A percentile compares a stretch with the other conserved stretches of the same genome.
These are phyloP conservation scores for Drosophila peninsularis DNA, from an alignment of 2,888 invertebrate species.

Conservation along the genomic window DNA sequence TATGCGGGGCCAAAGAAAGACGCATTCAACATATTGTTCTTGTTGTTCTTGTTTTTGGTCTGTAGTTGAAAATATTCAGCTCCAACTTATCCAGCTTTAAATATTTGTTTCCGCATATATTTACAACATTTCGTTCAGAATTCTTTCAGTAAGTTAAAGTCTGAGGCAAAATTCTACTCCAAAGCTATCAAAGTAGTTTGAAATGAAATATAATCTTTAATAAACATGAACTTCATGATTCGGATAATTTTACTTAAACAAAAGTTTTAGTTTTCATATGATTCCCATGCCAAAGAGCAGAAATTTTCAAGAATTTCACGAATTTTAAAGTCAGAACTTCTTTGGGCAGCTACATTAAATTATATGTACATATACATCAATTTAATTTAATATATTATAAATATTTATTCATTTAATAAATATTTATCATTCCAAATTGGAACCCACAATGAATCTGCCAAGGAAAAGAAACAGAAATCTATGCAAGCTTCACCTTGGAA, in stretches of 20 bases:
- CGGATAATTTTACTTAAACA: too few relatives aligned
- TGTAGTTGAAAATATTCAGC: not conserved
- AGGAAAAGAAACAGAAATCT: too few relatives aligned
- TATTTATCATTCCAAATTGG: too few relatives aligned
- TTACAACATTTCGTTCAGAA: not conserved
- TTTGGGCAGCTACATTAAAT: too few relatives aligned
- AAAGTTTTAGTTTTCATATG: too few relatives aligned
- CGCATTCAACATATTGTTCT: constrained; percentile 31
- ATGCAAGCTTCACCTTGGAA: too few relatives aligned
- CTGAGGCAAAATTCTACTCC: not conserved
- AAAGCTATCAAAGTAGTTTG: not conserved
- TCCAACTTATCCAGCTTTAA: not conserved
- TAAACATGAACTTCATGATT: not conserved
- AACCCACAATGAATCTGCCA: too few relatives aligned
- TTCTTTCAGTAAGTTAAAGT: not conserved
- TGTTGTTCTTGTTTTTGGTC: not conserved
- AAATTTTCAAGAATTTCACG: not conserved
- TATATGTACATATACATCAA: too few relatives aligned
- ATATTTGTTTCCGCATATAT: constrained; percentile 3
- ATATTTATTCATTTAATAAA: too few relatives aligned
- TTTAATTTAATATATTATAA: too few relatives aligned
- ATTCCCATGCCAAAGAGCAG: not conserved
- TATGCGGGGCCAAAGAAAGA: constrained; percentile 64
- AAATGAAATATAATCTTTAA: not conserved
- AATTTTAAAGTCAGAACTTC: too few relatives aligned